Evolutionary conservation across 92 coral and sea anemone species (phyloP), one percentile per base, ranked within the genome.

Genomic region (Bergia sp.): DNA sequence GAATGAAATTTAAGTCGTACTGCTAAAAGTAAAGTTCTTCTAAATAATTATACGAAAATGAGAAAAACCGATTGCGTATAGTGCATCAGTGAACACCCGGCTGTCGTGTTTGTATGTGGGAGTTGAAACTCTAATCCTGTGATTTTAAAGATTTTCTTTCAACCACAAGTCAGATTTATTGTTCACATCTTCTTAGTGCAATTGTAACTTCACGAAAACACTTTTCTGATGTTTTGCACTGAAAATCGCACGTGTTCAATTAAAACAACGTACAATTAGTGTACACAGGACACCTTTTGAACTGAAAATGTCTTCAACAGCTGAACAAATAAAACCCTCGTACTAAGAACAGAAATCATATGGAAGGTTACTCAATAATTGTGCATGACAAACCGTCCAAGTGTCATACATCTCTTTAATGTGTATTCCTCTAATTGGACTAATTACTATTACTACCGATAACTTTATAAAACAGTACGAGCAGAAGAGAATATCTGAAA

Each of bases 201-300:
- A 16, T 61, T 61, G 23, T 61, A 18, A 61, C 23, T 18, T 61
- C 29, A 61, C 7, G 20, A 18, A 23, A 61, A 6, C 74, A 20
- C 50, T 81, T 38, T 16, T 38, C 53, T n/a, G 21, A 16, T 42
- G 57, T 29, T n/a, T 81, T 57, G 37, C n/a, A 1, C 12, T 3
- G 44, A 3, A 21, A 81, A 61, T 23, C 36, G 66, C 87, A 84
- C 79, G 79, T 43, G 87, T 84, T 45, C 64, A n/a, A n/a, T 67
- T 66, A n/a, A 29, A 69, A 66, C 20, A 20, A 10, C 45, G 44
- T 12, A 69, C 61, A 69, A 84, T 47, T 0, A 6, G 37, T 8
- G 43, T 45, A 20, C 80, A 41, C 23, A 79, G 81, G 12, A 23
- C 43, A 53, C 57, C 5, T 69, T 84, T 67, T 82, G 75, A 82